phyloP scores from a whole-genome alignment of 92 coral and sea anemone genomes.

The Plumapathes pennacea region DNA sequence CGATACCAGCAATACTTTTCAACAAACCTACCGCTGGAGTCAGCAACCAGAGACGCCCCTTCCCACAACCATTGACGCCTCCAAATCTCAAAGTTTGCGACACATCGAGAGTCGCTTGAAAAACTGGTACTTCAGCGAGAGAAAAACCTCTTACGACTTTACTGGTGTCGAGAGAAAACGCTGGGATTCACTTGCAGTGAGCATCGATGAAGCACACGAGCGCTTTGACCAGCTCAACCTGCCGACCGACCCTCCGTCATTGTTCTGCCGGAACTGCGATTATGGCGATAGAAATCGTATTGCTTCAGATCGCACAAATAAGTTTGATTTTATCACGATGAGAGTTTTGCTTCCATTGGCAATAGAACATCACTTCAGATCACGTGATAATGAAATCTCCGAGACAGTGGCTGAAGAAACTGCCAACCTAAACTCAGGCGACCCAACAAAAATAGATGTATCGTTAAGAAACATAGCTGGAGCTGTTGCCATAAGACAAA shows the following conservation, averaged over 20 bases:
- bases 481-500: too few species aligned
- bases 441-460: too few species aligned
- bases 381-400: constrained; percentile 21
- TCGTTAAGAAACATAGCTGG: too few species aligned
- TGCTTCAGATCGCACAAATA: background rate
- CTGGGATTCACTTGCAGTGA: constrained; percentile 2
- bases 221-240: constrained; percentile 2
- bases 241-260: constrained; percentile 16
- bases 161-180: constrained; percentile 11
- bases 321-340: constrained; percentile 28
- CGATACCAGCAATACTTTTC: constrained; percentile 3
- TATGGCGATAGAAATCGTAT: constrained; percentile 4
- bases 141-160: constrained; percentile 16
- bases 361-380: constrained; percentile 9
- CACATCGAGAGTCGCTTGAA: constrained; percentile 24
- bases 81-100: background rate
- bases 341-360: constrained; percentile 23
- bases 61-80: background rate
- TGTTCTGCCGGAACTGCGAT: constrained; percentile 35
- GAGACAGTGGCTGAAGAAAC: constrained; percentile 6
- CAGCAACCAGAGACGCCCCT: constrained; percentile 3
- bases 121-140: constrained; percentile 23
- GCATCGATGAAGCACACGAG: constrained; percentile 1
- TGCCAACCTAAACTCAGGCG: constrained; percentile 1
- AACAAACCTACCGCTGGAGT: constrained; percentile 40